Evolutionary conservation across 92 coral and sea anemone species (phyloP), one percentile per base, ranked within the genome.

Genomic region (Epizoanthus scotinus): DNA sequence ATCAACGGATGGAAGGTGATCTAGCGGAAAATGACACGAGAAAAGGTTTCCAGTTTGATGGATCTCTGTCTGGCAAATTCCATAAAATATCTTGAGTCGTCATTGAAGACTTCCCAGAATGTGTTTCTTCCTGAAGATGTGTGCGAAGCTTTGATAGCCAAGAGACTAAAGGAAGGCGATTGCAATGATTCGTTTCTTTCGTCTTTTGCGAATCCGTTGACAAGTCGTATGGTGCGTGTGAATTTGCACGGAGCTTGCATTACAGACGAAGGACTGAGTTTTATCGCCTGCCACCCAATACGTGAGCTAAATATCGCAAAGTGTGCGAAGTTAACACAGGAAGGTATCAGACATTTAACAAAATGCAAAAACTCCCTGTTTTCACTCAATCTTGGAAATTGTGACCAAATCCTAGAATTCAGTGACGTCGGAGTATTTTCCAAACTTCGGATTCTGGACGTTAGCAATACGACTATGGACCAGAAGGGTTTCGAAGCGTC

Each of bases 41-140:
- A 85, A 62, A 77, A 81, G 71, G 93, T 91, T 47, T 64, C 93
- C 19, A 86, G 90, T 21, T 70, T 94, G 78, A 53, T 83, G 44
- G 94, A 94, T 2, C 62, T 94, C 29, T 94, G 95, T 67, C 78
- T 94, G 71, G 85, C 88, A 36, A 84, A 86, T 6, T 91, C 97
- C 21, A 71, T 93, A 19, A 84, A 59, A 70, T 90, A 87, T 54
- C 81, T 90, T 22, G 98, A 94, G 62, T 71, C 95, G 3, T 67
- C 83, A 29, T 56, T 81, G 60, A 87, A 89, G 67, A 73, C 71
- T 63, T 83, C 82, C 13, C 50, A 54, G 59, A 73, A 79, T 71
- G 78, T 86, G 49, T 91, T 94, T 59, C 84, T 94, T 1, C 93
- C 98, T 2, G 98, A 94, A 54, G 93, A 86, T 64, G 81, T 91